These are phyloP conservation scores for Nasonovia ribisnigri DNA, from an alignment of 2,888 invertebrate species.

Conservation along the genomic window DNA sequence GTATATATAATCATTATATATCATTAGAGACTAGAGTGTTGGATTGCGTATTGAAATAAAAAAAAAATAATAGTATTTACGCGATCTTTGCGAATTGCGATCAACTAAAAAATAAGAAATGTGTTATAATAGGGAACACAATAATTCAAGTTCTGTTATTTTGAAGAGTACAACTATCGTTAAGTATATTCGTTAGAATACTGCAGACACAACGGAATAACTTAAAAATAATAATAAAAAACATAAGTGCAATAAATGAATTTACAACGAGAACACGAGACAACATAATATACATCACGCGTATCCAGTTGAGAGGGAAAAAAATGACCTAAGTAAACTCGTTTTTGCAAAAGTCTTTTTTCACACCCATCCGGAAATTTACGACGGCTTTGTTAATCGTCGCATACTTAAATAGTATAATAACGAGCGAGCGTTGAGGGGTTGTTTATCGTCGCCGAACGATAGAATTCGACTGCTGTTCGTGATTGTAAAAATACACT, in stretches of 20 bases:
- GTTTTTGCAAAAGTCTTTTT: not conserved
- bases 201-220: not conserved
- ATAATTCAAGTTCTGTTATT: not conserved
- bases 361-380: not conserved
- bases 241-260: not conserved
- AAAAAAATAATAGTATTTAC: not conserved
- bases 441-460: not conserved
- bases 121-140: not conserved
- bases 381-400: not conserved
- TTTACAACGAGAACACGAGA: not conserved
- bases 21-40: not conserved
- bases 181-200: too few relatives aligned
- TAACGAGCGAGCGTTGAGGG: not conserved
- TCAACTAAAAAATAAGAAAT: not conserved
- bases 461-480: not conserved
- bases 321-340: not conserved
- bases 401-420: not conserved
- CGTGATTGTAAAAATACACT: not conserved
- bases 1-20: too few relatives aligned
- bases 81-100: not conserved
- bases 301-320: not conserved
- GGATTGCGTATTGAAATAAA: not conserved
- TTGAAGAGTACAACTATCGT: not conserved
- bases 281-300: not conserved
- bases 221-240: not conserved